phyloP scores from a whole-genome alignment of 2,113 vertebrate species.

The Physeter macrocephalus region DNA sequence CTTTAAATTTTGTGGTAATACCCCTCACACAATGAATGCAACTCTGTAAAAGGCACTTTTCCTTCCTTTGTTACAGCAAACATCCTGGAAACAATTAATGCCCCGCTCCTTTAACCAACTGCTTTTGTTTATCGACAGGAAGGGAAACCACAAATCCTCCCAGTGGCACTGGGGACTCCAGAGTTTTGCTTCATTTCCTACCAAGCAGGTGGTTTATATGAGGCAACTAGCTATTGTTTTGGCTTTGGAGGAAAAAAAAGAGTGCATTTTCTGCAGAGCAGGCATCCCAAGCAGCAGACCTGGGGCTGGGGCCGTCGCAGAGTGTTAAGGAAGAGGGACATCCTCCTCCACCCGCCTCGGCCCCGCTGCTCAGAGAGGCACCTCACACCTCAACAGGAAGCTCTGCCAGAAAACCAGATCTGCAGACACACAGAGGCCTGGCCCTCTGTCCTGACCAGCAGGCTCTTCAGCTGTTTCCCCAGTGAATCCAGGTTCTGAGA shows the following conservation, averaged over 20 bases:
- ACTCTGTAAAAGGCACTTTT: conserved; percentile 77
- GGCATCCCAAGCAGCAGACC: not conserved
- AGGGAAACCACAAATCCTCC: conserved; percentile 69
- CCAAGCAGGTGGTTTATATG: conserved; percentile 62
- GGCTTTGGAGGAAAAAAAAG: not conserved
- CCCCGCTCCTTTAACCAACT: conserved; percentile 58
- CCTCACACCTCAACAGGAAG: not conserved
- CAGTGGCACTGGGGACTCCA: conserved; percentile 57
- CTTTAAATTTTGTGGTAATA: conserved; percentile 31
- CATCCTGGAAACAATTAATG: conserved; percentile 77
- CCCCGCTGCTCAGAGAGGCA: too few relatives aligned
- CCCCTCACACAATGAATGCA: conserved; percentile 68
- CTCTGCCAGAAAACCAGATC: not conserved
- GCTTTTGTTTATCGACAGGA: conserved; percentile 79
- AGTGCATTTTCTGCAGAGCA: not conserved
- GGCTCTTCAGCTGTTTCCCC: not conserved
- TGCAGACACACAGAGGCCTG: too few relatives aligned
- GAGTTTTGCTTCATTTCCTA: conserved; percentile 70
- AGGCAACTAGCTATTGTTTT: conserved; percentile 47
- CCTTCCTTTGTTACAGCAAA: conserved; percentile 85
- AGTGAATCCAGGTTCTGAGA: not conserved
- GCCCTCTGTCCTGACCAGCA: not conserved
- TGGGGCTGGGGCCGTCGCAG: not conserved
- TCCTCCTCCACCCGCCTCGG: accelerated
- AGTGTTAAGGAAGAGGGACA: not conserved